A percentile compares a stretch with the other conserved stretches of the same genome.
Evolutionary conservation across 2,113 vertebrate species (phyloP).

Genomic region (Apodemus speciosus): DNA sequence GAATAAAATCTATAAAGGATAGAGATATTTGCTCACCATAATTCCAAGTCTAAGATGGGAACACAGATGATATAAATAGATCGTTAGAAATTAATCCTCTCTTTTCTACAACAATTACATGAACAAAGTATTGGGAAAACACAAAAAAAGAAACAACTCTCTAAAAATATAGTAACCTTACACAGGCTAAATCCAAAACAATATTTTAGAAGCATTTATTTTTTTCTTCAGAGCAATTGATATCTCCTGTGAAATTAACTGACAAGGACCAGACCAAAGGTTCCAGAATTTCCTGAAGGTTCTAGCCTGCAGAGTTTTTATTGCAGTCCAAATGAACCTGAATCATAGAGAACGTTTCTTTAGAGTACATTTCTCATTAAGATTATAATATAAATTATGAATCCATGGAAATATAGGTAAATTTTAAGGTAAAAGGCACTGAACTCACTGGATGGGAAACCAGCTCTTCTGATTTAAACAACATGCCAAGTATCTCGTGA

Average conservation of each 20-base stretch:
- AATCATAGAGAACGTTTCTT: neutral
- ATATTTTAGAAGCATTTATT: conserved; percentile 52
- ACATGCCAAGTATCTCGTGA: neutral
- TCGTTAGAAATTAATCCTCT: conserved; percentile 3
- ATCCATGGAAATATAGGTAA: neutral
- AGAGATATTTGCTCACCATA: neutral
- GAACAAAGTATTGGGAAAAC: neutral
- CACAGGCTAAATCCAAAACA: conserved; percentile 51
- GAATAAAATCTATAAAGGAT: neutral
- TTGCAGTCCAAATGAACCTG: neutral
- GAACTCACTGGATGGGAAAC: neutral
- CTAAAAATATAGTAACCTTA: conserved; percentile 63
- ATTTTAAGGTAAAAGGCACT: conserved; percentile 35
- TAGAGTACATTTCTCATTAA: conserved; percentile 15
- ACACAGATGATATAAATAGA: neutral
- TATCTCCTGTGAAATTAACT: neutral
- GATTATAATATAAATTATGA: conserved; percentile 45
- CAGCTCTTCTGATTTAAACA: neutral
- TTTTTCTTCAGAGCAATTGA: conserved; percentile 22
- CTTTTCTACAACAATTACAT: conserved; percentile 5
- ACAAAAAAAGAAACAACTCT: conserved; percentile 49
- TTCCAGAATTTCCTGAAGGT: neutral
- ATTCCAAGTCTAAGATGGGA: neutral
- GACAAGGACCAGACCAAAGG: conserved; percentile 28
- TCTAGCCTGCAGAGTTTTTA: neutral